phyloP scores from a whole-genome alignment of 2,113 vertebrate genomes.

The Notiomystis cincta region DNA sequence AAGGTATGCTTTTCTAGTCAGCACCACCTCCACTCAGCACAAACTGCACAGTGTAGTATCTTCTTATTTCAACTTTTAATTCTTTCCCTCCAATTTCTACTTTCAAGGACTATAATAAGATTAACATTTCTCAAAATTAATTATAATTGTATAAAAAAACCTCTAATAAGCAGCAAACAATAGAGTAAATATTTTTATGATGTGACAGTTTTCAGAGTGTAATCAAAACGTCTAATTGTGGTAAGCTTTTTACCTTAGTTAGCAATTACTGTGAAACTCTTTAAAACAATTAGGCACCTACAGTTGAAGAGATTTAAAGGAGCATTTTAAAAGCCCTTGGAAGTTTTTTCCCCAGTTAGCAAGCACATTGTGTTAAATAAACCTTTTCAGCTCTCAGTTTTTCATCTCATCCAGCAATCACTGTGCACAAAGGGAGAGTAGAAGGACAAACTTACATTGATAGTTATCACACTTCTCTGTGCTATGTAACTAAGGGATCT shows the following conservation, averaged over 20 bases:
- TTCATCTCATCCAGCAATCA: not conserved
- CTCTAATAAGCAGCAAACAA: not conserved
- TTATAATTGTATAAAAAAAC: not conserved
- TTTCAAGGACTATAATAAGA: not conserved
- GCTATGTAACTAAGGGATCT: not conserved
- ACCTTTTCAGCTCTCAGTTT: not conserved
- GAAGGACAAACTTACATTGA: not conserved
- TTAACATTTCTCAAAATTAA: not conserved
- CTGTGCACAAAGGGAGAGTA: not conserved
- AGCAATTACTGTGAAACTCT: not conserved
- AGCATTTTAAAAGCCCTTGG: not conserved
- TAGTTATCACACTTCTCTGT: not conserved
- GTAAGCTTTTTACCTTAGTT: not conserved
- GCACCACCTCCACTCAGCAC: not conserved
- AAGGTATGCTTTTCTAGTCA: not conserved
- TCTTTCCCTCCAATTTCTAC: not conserved
- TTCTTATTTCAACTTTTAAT: not conserved
- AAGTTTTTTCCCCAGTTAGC: not conserved
- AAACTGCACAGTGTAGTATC: not conserved
- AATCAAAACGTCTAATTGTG: not conserved
- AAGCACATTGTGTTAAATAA: not conserved
- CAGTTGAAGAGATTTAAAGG: not conserved
- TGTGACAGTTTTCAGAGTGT: not conserved
- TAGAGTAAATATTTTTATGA: not conserved
- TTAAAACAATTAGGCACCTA: not conserved